A percentile compares a stretch with the other conserved stretches of the same genome.
Evolutionary conservation across 2,797 vertebrate genomes (phyloP).

Genomic region (Sardinella longiceps): DNA sequence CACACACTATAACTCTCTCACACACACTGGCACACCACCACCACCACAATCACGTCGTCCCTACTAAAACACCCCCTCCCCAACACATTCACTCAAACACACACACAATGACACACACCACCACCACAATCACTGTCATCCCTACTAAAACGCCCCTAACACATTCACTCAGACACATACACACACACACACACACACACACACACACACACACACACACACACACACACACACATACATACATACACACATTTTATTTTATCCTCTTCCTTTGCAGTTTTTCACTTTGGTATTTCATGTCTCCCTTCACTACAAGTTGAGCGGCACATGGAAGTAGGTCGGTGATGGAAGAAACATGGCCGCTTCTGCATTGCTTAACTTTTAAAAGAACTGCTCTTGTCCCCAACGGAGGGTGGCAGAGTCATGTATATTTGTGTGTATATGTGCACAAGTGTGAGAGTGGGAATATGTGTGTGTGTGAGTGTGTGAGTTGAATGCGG

Average conservation of each 20-base stretch:
- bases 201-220: constrained; percentile 26
- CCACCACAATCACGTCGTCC: not conserved
- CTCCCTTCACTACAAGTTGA: not conserved
- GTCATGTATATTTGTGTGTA: not conserved
- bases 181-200: not conserved
- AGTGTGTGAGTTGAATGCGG: not conserved
- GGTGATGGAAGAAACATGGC: not conserved
- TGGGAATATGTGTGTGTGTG: not conserved
- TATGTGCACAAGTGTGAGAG: not conserved
- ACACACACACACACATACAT: not conserved
- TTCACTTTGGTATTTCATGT: not conserved
- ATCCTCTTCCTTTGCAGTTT: not conserved
- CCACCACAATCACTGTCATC: not conserved
- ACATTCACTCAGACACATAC: not conserved
- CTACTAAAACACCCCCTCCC: not conserved
- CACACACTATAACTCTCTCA: not conserved
- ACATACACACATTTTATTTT: constrained; percentile 33
- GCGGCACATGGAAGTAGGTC: constrained; percentile 7
- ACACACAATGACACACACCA: not conserved
- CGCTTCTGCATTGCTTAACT: not conserved
- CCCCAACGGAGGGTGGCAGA: not conserved
- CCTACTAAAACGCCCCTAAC: not conserved
- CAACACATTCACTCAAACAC: not conserved
- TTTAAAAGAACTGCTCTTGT: not conserved
- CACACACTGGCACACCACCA: not conserved